Evolutionary conservation across 2,113 vertebrate species (phyloP).

Genomic region (Corythornis cristatus): DNA sequence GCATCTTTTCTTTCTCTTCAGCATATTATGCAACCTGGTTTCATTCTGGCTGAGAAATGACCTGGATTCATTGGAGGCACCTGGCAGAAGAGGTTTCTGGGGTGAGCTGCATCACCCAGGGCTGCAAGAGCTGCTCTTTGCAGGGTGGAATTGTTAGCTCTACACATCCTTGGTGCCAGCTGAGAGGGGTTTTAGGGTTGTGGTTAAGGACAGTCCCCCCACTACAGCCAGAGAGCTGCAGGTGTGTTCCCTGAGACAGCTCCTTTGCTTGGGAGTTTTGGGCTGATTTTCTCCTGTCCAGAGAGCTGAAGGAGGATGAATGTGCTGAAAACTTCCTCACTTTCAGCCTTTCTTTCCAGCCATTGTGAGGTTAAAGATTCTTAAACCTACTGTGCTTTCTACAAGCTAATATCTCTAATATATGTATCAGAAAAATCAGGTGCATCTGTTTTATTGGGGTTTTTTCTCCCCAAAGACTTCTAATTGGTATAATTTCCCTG

Average conservation of each 20-base stretch:
- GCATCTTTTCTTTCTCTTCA: too few species aligned
- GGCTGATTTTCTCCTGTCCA: neutral
- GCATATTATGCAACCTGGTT: too few species aligned
- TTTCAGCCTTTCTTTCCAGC: neutral
- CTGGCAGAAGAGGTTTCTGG: neutral
- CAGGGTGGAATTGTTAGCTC: neutral
- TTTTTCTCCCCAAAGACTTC: neutral
- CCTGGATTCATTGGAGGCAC: neutral
- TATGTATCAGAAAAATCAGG: neutral
- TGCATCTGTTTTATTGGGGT: neutral
- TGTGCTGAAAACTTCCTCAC: accelerated
- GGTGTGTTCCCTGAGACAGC: too few species aligned
- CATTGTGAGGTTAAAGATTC: neutral
- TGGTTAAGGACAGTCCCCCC: neutral
- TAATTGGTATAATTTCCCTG: neutral
- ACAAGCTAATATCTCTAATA: neutral
- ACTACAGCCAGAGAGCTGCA: neutral
- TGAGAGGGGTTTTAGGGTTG: neutral
- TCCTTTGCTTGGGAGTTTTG: neutral
- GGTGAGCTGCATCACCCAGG: accelerated
- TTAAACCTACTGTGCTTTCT: neutral
- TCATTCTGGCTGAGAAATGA: neutral
- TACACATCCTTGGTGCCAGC: too few species aligned
- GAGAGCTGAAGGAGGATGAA: neutral
- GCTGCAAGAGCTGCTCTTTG: neutral